Evolutionary conservation across 1,140 invertebrate species (phyloP), one percentile per base, ranked within the genome.

Genomic region (Lanistes nyassanus): DNA sequence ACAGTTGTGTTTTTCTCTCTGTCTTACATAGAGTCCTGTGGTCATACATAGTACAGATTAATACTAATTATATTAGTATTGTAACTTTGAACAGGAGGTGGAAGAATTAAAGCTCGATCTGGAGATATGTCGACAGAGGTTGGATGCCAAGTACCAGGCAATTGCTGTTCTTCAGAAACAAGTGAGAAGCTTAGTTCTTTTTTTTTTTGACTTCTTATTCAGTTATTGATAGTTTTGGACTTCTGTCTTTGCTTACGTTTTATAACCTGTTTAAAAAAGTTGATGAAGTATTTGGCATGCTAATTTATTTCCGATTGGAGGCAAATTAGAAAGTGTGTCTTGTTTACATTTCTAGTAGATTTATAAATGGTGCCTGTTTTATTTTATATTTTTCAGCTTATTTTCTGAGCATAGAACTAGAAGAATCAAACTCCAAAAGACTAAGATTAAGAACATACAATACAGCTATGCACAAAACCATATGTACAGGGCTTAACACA

Each of bases 111-210:
- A 83, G 67, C 73, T 77, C 34, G 84, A 86, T 69, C 55, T 86
- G 47, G 84, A 86, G 51, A 80, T 79, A n/a, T 86, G 84, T 79
- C 80, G 80, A 55, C 81, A 80, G 69, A 75, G 82, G 68, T 67
- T 86, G 26, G 83, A 86, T 76, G 82, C 84, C 34, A 86, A 86
- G 71, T 84, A 86, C 71, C 78, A 77, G 74, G 83, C 84, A 42
- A 84, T 86, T 55, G 79, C 79, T 47, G 83, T 86, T 23, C 74
- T 86, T 19, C 80, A 81, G 65, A 60, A 81, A 64, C 83, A 86
- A 80, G 84, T 86, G 76, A 19, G 31, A n/a, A 65, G 9, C 21
- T 55, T 23, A 65, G 11, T 42, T 74, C n/a, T 66, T 31, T 56
- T 16, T 42, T 31, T 37, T 51, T 55, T 36, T 9, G n/a, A 36